Percentiles rank a stretch among this genome's conserved stretches.
Conservation (phyloP, 2,888 invertebrate species). For the Beris morrisii region DNA sequence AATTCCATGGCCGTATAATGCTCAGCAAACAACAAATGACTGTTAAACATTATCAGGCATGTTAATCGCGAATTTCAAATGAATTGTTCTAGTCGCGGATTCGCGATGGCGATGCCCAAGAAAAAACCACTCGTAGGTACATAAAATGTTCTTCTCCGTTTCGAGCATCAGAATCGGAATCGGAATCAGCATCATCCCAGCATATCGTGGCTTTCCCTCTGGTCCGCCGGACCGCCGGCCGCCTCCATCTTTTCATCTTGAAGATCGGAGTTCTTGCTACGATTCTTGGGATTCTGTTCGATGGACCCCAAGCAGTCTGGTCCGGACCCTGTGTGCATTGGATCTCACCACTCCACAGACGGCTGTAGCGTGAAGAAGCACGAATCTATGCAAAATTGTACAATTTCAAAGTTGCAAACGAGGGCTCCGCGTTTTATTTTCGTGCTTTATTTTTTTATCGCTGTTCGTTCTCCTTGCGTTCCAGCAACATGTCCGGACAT, state of each 20-base stretch:
- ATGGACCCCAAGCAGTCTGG: slow-evolving; percentile 56
- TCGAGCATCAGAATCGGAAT: slow-evolving; percentile 26
- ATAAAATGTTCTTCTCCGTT: slow-evolving; percentile 1
- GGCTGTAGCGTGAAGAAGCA: slow-evolving; percentile 14
- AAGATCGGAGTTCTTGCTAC: slow-evolving; percentile 28
- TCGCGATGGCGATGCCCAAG: slow-evolving; percentile 25
- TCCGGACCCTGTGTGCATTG: slow-evolving; percentile 20
- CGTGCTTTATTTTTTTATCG: slow-evolving; percentile 4
- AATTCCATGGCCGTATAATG: slow-evolving; percentile 42
- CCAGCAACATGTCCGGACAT: slow-evolving; percentile 7
- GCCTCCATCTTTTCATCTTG: slow-evolving; percentile 17
- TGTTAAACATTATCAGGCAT: slow-evolving; percentile 44
- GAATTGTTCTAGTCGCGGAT: slow-evolving; percentile 41
- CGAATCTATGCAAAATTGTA: slow-evolving; percentile 27
- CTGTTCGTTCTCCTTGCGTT: slow-evolving; percentile 15
- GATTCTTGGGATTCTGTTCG: slow-evolving; percentile 40
- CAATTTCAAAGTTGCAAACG: slow-evolving; percentile 25
- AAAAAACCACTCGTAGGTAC: slow-evolving; percentile 18
- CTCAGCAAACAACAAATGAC: slow-evolving; percentile 45
- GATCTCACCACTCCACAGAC: too few relatives aligned
- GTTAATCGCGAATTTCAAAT: slow-evolving; percentile 45
- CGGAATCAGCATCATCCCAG: slow-evolving; percentile 24
- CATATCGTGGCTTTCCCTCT: slow-evolving; percentile 29
- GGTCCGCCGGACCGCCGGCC: slow-evolving; percentile 11
- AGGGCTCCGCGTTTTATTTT: neutral